Base-by-base conservation (phyloP, 2,113 vertebrate species). In the Antechinus stuartii region DNA sequence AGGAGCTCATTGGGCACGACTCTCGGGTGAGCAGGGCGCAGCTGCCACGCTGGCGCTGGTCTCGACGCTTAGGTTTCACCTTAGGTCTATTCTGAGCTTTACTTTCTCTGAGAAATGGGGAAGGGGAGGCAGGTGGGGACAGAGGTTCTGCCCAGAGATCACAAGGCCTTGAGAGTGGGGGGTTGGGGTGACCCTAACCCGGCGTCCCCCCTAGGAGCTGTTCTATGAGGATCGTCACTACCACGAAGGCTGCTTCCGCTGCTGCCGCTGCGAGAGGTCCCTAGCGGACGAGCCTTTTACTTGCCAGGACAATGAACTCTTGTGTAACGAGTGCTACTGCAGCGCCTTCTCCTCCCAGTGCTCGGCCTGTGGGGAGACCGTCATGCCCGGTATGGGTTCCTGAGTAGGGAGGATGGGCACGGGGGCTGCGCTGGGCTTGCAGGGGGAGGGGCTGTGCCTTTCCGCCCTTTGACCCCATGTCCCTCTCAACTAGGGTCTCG, bases 281-380 rank as follows among this genome's bases (percentile, higher is more conserved):
- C 97, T 99, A 95, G 99, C 99, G 0, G 99, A 99, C 0, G 99
- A 99, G 97, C 99, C 99, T 0, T 99, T 99, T 98, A 99, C 99
- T 97, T 99, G 99, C 98, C 99, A 99, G 98, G 99, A 99, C 27
- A 99, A 99, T 0, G 99, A 99, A 91, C 98, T 99, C 98, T 99
- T 99, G 92, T 99, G 99, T 98, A 99, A 99, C 0, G 99, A 99
- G 98, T 99, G 99, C 98, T 99, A 99, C 98, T 99, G 99, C 98
- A 99, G 99, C 0, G 99, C 99, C 98, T 99, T 99, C 99, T 99
- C 99, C 91, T 99, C 99, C 93, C 99, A 99, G 90, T 99, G 99
- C 84, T 97, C 99, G 0, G 99, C 99, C 96, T 99, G 99, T 1
- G 99, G 99, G 97, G 99, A 99, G 98, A 99, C 99, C 0, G 99